These are phyloP conservation scores for Nebria brevicollis DNA, from an alignment of 2,888 invertebrate genomes.

Conservation along the genomic window DNA sequence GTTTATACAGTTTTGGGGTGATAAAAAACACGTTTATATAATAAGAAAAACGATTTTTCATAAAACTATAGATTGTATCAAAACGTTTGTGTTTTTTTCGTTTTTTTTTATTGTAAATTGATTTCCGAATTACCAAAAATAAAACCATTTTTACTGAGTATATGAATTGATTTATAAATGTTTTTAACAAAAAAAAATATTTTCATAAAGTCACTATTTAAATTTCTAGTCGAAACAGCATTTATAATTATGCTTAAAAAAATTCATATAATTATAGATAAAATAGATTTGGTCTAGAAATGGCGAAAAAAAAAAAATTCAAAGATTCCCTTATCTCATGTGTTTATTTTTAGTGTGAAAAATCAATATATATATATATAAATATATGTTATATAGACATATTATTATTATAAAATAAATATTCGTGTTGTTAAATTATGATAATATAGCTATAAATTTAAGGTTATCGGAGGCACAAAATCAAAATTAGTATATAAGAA, in stretches of 20 bases:
- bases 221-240: too few relatives aligned
- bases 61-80: too few relatives aligned
- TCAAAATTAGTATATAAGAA: conserved; percentile 60
- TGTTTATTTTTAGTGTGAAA: not conserved
- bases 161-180: too few relatives aligned
- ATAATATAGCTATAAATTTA: conserved; percentile 23
- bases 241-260: too few relatives aligned
- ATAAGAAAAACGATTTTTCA: too few relatives aligned
- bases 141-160: not conserved
- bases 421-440: conserved; percentile 42
- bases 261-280: not conserved
- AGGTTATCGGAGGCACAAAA: conserved; percentile 59
- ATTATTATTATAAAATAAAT: conserved; percentile 17
- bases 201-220: too few relatives aligned
- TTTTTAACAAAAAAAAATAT: too few relatives aligned
- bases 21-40: too few relatives aligned
- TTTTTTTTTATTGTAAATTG: not conserved
- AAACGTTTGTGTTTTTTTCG: too few relatives aligned
- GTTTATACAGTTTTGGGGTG: too few relatives aligned
- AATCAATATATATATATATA: not conserved
- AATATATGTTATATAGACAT: conserved; percentile 4
- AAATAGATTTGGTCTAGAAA: not conserved
- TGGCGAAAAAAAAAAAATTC: not conserved
- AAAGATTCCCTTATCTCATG: not conserved
- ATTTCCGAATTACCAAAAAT: not conserved